Conservation (phyloP, 2,888 invertebrate species). For the Eristalis tenax region DNA sequence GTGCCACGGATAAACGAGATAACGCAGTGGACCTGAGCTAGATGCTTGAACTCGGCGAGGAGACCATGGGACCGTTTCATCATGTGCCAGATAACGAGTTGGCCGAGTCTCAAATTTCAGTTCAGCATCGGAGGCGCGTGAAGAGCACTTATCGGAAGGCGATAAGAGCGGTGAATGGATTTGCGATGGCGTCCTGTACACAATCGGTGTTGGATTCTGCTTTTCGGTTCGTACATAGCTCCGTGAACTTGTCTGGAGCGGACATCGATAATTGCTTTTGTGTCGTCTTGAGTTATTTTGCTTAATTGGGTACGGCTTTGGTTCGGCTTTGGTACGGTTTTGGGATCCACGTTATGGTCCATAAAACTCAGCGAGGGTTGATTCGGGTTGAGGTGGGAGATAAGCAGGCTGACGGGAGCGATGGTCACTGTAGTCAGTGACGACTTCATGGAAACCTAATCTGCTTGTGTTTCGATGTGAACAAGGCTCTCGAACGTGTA, state of each 20-base stretch:
- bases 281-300: constrained; percentile 18
- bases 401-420: constrained; percentile 10
- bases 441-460: not conserved
- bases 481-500: not conserved
- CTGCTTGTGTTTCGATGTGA: not conserved
- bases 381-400: constrained; percentile 34
- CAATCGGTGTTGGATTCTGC: constrained; percentile 1
- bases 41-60: constrained; percentile 34
- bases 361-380: constrained; percentile 1
- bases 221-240: not conserved
- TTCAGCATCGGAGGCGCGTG: constrained; percentile 38
- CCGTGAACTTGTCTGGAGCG: constrained; percentile 47
- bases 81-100: constrained; percentile 43
- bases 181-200: not conserved
- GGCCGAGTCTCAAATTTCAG: constrained; percentile 41
- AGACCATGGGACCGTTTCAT: constrained; percentile 35
- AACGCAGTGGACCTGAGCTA: constrained; percentile 31
- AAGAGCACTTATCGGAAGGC: constrained; percentile 54
- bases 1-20: constrained; percentile 32
- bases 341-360: constrained; percentile 25
- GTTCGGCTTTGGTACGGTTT: constrained; percentile 5
- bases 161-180: constrained; percentile 31
- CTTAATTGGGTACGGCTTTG: constrained; percentile 34
- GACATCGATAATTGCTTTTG: constrained; percentile 29
- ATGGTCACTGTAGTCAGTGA: no score